Evolutionary conservation across 2,888 invertebrate genomes (phyloP), one percentile per base, ranked within the genome.

Genomic region (Sarcophaga caerulescens): DNA sequence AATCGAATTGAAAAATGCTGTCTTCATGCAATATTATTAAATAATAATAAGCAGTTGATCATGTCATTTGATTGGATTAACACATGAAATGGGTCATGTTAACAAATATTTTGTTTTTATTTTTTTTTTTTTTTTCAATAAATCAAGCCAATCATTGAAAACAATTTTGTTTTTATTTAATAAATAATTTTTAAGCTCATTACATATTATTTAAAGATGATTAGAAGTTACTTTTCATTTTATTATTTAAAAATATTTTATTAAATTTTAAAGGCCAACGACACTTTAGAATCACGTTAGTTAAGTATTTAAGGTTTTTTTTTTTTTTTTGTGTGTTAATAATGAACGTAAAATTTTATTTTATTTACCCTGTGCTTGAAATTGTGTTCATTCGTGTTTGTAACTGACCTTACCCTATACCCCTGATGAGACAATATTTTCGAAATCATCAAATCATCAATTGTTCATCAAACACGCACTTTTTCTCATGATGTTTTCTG

Each of bases 391-490:
- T 25, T 59, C 65, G 25, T 62, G n/a, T 75, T 69, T 17, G 57
- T 59, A 68, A 81, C 74, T 75, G 81, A 75, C 75, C 81, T 81
- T 62, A 62, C 47, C 57, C 57, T 69, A 69, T 52, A 44, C 35
- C 75, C 68, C 69, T 69, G 75, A 52, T 3, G 5, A 52, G 0
- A 52, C 14, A 52, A 52, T 4, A 52, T 52, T 52, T 52, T 52
- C 17, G 17, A 52, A 52, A 52, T 52, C 35, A 35, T 35, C 35
- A 52, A 52, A 52, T 52, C 35, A 35, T 35, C 35, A 35, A 35
- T 8, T 35, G 35, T 35, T 35, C 35, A 35, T 35, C 35, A 35
- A 35, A 35, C 35, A 35, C 35, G 35, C 35, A 35, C 8, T 10
- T 35, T 35, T 35, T 35, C 35, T 52, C 17, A 14, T 12, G 52